A percentile compares a stretch with the other conserved stretches of the same genome.
Evolutionary conservation across 2,113 vertebrate genomes (phyloP).

Genomic region (Platichthys stellatus): DNA sequence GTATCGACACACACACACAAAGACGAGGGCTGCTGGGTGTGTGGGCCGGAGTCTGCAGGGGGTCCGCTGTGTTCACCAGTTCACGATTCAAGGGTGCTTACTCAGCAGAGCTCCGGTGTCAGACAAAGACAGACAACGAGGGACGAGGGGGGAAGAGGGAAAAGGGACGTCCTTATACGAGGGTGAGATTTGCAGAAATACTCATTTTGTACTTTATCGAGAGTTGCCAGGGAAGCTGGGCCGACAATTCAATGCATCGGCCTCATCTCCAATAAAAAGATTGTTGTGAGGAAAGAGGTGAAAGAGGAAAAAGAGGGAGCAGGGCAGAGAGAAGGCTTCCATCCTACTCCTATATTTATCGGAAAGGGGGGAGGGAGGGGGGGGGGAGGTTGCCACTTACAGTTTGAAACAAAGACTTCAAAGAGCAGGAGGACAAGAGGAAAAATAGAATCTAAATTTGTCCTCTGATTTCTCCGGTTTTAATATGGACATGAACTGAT

Average conservation of each 20-base stretch:
- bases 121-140: constrained; percentile 26
- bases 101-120: constrained; percentile 56
- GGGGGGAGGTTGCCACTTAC: neutral
- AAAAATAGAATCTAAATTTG: neutral
- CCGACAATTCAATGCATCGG: neutral
- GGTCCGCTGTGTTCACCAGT: constrained; percentile 47
- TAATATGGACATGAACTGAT: constrained; percentile 13
- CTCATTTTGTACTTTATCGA: neutral
- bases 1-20: constrained; percentile 24
- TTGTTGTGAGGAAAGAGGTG: neutral
- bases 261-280: neutral
- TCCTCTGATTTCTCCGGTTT: neutral
- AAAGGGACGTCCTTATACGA: constrained; percentile 12
- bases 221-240: too few species aligned
- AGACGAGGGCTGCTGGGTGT: constrained; percentile 26
- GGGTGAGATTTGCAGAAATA: neutral
- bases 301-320: neutral
- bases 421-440: neutral
- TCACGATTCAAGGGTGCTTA: constrained; percentile 49
- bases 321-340: constrained; percentile 13
- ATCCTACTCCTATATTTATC: neutral
- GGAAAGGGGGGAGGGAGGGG: neutral
- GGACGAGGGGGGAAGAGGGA: neutral
- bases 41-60: constrained; percentile 51
- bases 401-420: constrained; percentile 13